Conservation (phyloP, 2,113 vertebrate genomes). For the Gallinago paraguaiae region DNA sequence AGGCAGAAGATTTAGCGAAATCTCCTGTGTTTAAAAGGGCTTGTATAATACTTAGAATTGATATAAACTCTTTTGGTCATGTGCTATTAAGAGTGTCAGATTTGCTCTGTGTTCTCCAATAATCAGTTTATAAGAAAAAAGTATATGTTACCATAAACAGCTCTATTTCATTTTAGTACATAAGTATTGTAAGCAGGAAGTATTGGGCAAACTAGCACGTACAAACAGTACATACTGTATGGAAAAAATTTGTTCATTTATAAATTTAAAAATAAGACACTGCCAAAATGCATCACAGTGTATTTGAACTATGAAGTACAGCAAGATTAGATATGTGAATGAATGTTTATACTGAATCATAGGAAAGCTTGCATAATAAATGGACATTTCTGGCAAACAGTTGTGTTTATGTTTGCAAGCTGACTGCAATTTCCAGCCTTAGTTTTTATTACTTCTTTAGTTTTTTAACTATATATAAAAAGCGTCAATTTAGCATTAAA, state of each 20-base stretch:
- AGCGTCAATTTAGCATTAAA: background rate
- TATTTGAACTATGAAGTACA: background rate
- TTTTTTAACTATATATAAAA: background rate
- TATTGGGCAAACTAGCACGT: background rate
- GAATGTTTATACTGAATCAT: background rate
- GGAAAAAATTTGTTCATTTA: background rate
- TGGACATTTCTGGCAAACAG: background rate
- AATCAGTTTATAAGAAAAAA: background rate
- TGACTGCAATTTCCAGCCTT: background rate
- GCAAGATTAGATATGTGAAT: background rate
- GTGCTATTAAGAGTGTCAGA: background rate
- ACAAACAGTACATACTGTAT: background rate
- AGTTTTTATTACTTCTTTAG: background rate
- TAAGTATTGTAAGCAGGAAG: background rate
- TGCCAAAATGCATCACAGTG: background rate
- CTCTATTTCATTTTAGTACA: background rate
- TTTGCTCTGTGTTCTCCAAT: background rate
- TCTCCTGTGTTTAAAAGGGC: background rate
- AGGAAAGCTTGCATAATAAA: background rate
- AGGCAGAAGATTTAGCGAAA: background rate
- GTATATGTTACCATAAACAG: background rate
- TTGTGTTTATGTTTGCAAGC: background rate
- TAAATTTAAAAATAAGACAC: background rate
- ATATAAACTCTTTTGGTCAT: background rate
- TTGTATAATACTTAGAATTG: background rate